phyloP scores from a whole-genome alignment of 1,140 invertebrate species.

The Caenorhabditis elegans region DNA sequence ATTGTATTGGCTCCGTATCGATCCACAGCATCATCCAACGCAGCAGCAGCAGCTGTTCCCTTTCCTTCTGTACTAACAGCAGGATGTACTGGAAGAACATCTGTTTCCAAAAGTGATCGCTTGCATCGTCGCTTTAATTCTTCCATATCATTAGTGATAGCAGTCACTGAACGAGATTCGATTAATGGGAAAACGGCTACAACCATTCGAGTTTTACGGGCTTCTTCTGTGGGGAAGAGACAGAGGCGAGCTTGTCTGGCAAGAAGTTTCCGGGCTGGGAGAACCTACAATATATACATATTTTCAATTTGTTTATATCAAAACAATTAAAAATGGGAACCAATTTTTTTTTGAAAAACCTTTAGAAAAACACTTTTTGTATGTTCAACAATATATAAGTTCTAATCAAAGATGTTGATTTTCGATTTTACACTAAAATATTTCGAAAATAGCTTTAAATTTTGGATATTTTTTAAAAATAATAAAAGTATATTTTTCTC shows the following conservation, averaged over 20 bases:
- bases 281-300: background rate
- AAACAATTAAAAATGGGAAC: no score
- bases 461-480: no score
- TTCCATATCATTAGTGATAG: constrained; percentile 54
- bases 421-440: no score
- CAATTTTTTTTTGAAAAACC: no score
- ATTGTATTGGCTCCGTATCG: constrained; percentile 62
- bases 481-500: no score
- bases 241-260: constrained; percentile 41
- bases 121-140: constrained; percentile 57
- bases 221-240: constrained; percentile 34
- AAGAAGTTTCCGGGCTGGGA: constrained; percentile 35
- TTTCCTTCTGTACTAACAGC: background rate
- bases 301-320: background rate
- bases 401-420: no score
- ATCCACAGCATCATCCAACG: constrained; percentile 64
- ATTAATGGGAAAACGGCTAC: constrained; percentile 45
- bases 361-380: no score
- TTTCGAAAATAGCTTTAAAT: no score
- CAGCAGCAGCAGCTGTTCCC: constrained; percentile 51
- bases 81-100: background rate
- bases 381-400: no score
- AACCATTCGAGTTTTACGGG: constrained; percentile 40
- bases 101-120: constrained; percentile 11
- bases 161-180: constrained; percentile 41